Evolutionary conservation across 2,113 vertebrate genomes (phyloP).

Genomic region (Indri indri): DNA sequence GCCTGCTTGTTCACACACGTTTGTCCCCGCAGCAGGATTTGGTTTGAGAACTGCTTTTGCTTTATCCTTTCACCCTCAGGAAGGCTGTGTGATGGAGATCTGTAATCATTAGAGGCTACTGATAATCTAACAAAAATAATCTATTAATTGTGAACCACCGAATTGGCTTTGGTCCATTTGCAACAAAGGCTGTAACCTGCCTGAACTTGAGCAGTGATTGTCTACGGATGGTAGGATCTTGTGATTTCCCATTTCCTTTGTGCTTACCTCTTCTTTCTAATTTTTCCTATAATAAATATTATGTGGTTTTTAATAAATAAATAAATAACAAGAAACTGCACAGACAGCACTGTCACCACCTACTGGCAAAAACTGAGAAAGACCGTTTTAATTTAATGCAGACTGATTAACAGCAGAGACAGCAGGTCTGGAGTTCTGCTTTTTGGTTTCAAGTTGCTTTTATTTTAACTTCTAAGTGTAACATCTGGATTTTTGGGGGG

Average conservation of each 20-base stretch:
- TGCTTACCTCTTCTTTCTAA: neutral
- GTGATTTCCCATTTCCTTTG: too few relatives aligned
- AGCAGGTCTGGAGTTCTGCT: fast-evolving
- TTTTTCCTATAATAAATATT: neutral
- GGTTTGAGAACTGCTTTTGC: neutral
- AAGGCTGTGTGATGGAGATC: neutral
- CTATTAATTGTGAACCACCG: neutral
- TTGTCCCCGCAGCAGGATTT: neutral
- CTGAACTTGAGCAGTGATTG: neutral
- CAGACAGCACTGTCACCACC: slow-evolving; percentile 38
- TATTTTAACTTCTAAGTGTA: neutral
- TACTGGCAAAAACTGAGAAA: slow-evolving; percentile 45
- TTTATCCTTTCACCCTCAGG: neutral
- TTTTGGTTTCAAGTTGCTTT: neutral
- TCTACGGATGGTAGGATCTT: neutral
- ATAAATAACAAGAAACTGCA: neutral
- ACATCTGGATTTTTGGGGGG: neutral
- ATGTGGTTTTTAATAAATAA: neutral
- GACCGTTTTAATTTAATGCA: neutral
- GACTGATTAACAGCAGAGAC: too few relatives aligned
- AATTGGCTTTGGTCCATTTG: neutral
- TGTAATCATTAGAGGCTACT: too few relatives aligned
- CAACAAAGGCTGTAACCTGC: too few relatives aligned
- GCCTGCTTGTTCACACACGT: neutral
- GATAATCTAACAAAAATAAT: neutral